phyloP scores from a whole-genome alignment of 2,113 vertebrate genomes.

The Pandion haliaetus region DNA sequence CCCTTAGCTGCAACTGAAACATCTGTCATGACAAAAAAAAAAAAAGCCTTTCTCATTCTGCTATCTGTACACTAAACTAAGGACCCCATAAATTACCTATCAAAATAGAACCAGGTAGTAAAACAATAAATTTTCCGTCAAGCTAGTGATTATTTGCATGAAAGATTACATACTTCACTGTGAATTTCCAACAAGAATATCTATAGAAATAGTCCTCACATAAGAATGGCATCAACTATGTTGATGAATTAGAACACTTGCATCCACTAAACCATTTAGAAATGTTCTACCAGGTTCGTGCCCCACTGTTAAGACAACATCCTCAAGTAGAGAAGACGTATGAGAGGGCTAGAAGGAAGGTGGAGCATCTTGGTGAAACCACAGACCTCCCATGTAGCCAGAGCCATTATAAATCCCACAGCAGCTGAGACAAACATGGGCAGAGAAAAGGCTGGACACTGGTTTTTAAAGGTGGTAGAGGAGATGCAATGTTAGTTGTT shows the following conservation, averaged over 20 bases:
- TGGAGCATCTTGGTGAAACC: background rate
- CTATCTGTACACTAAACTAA: background rate
- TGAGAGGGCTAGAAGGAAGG: background rate
- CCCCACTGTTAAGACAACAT: background rate
- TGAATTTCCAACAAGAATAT: background rate
- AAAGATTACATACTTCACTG: background rate
- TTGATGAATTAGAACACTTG: background rate
- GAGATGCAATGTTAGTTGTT: background rate
- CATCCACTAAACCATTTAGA: background rate
- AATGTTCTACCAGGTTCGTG: background rate
- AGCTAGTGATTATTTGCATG: background rate
- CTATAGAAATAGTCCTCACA: background rate
- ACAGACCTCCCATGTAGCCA: background rate
- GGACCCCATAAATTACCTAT: background rate
- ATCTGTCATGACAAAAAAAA: background rate
- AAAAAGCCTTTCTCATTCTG: background rate
- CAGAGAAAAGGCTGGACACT: background rate
- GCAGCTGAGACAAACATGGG: background rate
- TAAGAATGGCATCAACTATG: background rate
- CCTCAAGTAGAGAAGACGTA: background rate
- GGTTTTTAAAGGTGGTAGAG: background rate
- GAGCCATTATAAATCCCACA: background rate
- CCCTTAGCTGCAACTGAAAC: constrained; percentile 31
- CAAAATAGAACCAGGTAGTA: background rate
- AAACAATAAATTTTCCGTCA: background rate